Base-by-base conservation (phyloP, 2,888 invertebrate genomes). In the Scaeva pyrastri region DNA sequence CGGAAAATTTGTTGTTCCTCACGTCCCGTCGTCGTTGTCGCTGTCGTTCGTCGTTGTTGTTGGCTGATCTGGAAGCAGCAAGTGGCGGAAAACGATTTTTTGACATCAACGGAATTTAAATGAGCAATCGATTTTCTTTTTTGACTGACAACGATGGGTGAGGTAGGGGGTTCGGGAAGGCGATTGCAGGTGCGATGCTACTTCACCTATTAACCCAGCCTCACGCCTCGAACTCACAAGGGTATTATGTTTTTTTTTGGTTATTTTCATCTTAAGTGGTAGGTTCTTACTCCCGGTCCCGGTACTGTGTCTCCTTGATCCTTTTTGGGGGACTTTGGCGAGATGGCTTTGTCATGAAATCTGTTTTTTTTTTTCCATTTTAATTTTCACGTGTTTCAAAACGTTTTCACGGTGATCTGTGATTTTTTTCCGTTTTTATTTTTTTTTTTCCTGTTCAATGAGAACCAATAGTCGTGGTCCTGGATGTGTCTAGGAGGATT, bases 51-150 rank as follows among this genome's bases (percentile, higher is more conserved):
- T 26, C 31, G 8, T 31, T 8, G 31, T 78, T 81, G 36, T 60
- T 50, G 39, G 48, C 36, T 62, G 19, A 50, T 39, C 39, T 52
- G 31, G 39, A 55, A 81, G 81, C 81, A 85, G 81, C 80, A 85
- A 85, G 81, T 85, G 81, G 85, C 70, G 77, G 81, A 82, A 77
- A 82, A 88, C 81, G 85, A 85, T 78, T 73, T 74, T 75, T 85
- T 78, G 88, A 88, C 88, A 85, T 87, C 81, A 83, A 83, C 82
- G 70, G 88, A 88, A 88, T 88, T 88, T 88, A 88, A 88, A 88
- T 88, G 87, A 88, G 87, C 68, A 72, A 88, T 88, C 80, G 85
- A 88, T 87, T 88, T 88, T 87, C 66, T 36, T 62, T 50, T 50
- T 12, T 31, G n/a, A n/a, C n/a, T 1, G 31, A 31, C 5, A 31